Conservation (phyloP, 1,140 invertebrate species). For the Penaeus japonicus region DNA sequence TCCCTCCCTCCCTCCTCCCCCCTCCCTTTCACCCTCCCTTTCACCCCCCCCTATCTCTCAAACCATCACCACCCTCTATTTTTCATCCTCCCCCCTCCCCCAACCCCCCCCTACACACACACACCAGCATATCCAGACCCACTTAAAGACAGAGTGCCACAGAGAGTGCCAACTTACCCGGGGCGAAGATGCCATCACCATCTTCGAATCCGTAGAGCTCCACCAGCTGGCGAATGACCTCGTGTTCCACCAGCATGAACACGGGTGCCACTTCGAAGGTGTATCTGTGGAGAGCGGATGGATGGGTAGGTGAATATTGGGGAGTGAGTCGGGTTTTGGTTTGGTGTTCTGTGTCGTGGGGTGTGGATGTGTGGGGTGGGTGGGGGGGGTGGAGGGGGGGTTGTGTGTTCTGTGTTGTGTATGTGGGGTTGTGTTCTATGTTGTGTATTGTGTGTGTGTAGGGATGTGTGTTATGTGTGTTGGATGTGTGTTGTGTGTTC, state of each 20-base stretch:
- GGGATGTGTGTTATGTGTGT: not conserved
- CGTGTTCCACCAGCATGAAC: conserved; percentile 83
- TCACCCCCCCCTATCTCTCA: no score
- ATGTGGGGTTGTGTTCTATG: no score
- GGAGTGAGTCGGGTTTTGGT: not conserved
- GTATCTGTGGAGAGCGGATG: conserved; percentile 68
- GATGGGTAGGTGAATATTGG: no score
- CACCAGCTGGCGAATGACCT: conserved; percentile 83
- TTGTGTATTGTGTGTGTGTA: not conserved
- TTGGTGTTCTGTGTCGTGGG: not conserved
- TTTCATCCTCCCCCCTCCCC: no score
- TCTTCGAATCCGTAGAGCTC: conserved; percentile 82
- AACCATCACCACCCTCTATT: no score
- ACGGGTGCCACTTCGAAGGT: conserved; percentile 92
- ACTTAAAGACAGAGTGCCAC: no score
- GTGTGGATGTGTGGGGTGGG: not conserved
- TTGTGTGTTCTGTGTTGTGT: not conserved
- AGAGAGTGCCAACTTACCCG: conserved; percentile 71
- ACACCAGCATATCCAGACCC: not conserved
- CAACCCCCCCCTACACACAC: no score
- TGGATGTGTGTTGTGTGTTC: not conserved
- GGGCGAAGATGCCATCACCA: conserved; percentile 92
- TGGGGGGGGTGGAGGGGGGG: not conserved
- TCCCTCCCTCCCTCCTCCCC: no score
- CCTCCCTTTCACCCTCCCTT: no score